Conservation (phyloP, 2,888 invertebrate species). For the Crematogaster levior region DNA sequence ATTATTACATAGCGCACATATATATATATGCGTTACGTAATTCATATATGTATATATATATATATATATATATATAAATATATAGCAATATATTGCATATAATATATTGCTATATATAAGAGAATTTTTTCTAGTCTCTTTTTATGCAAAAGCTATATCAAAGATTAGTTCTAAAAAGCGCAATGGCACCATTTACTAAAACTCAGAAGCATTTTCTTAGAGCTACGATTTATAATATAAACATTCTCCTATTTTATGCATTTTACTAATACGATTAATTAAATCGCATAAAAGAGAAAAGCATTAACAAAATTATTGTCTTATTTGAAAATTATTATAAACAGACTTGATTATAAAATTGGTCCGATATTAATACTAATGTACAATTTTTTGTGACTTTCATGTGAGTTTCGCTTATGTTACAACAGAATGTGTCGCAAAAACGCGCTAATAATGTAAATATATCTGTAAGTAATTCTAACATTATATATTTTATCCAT, state of each 20-base stretch:
- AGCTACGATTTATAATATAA: not conserved
- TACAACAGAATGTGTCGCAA: not conserved
- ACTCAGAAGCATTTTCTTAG: slow-evolving; percentile 37
- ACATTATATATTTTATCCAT: slow-evolving; percentile 1
- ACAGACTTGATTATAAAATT: slow-evolving; percentile 65
- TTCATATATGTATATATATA: no score
- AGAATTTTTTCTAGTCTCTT: slow-evolving; percentile 39
- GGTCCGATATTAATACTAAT: slow-evolving; percentile 70
- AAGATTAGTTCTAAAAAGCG: slow-evolving; percentile 19
- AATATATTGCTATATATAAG: no score
- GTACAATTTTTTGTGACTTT: slow-evolving; percentile 22
- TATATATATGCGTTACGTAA: no score
- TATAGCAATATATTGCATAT: no score
- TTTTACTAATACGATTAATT: slow-evolving; percentile 48
- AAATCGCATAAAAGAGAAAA: slow-evolving; percentile 43
- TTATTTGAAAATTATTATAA: slow-evolving; percentile 61
- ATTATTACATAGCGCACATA: not conserved
- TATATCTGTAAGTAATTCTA: slow-evolving; percentile 24
- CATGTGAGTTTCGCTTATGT: not conserved
- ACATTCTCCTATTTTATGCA: not conserved
- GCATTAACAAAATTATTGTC: slow-evolving; percentile 76
- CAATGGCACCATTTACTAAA: slow-evolving; percentile 43
- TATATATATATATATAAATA: no score
- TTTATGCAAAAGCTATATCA: slow-evolving; percentile 6
- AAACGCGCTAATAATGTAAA: slow-evolving; percentile 12